Base-by-base conservation (phyloP, 2,888 invertebrate genomes). In the Nymphalis c-album region DNA sequence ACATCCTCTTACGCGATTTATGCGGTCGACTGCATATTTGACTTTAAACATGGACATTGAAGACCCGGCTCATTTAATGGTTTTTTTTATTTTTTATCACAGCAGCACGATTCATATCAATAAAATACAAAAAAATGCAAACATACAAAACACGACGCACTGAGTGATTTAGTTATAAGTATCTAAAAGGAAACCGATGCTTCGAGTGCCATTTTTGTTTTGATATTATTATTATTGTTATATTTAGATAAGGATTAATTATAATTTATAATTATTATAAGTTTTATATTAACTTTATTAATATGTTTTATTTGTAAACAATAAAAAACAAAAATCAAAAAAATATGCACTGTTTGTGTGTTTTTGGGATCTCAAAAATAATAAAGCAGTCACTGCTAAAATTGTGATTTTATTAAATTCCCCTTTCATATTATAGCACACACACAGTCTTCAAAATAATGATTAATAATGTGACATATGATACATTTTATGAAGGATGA, bases 331-430 rank as follows among this genome's bases (percentile, higher is more conserved):
- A 79, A 74, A 74, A 75, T 73, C 40, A 40, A 78, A 76, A 77
- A 77, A 60, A 73, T 79, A 80, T 86, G 87, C 90, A 89, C 78
- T 89, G 88, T 91, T 89, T 87, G 88, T 86, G 91, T 90, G 91
- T 92, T 92, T 92, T 92, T 92, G 92, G 88, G 91, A 92, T 92
- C 91, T 91, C 92, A 90, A 90, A 90, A 92, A 91, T 82, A 89
- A 85, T 81, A 89, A 85, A 85, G 81, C 88, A 87, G 85, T 86
- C 83, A 85, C 81, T 87, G 86, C 84, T 85, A 72, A 63, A 50
- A 72, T 50, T 64, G 60, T 72, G 67, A 80, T 78, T 77, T 74
- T 60, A 71, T 77, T 78, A 59, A 57, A 63, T 66, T 55, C 20
- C 18, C 51, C 53, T n/a, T 51, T 16, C 46, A 35, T 13, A 40